Base-by-base conservation (phyloP, 2,888 invertebrate species). In the Venusia cambrica region DNA sequence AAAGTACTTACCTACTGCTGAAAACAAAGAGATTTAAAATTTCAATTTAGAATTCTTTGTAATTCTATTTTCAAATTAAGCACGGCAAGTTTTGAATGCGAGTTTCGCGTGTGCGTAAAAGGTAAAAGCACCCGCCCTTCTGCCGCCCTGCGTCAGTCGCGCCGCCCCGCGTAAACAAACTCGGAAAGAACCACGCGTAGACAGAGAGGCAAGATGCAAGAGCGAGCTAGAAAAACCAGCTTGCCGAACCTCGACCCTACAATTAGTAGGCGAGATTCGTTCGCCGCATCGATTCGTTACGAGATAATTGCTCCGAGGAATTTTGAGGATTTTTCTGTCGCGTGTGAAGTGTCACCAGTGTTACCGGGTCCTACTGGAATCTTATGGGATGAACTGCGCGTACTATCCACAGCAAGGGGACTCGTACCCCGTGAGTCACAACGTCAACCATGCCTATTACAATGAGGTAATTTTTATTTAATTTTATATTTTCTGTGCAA, bases 261-360 rank as follows among this genome's bases (percentile, higher is more conserved):
- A 87, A 87, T 87, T 87, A 87, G 85, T 85, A 77, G 77, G 72
- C 80, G 76, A 85, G 84, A 83, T 87, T 80, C 85, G 78, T 75
- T 74, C 84, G 85, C 69, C 76, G 81, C 81, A 85, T 84, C 85
- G 78, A 83, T 84, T 84, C 85, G 85, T 85, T 73, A 83, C 80
- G 73, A 70, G 73, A 76, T 84, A 85, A 84, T 83, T 81, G 79
- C 73, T 76, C 77, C 71, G 71, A 60, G 55, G 59, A 64, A 73
- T 73, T 79, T 78, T 72, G 64, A 62, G 58, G 57, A 58, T 54
- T 64, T 69, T 64, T 66, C 57, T 62, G 58, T 60, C 71, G 77
- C 71, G 79, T 72, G 79, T 69, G 61, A 54, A 39, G 68, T 73
- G 69, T 58, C 54, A 60, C 60, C 61, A 53, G 64, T 63, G 62